Percentiles rank a stretch among this genome's conserved stretches.
phyloP scores from a whole-genome alignment of 2,113 vertebrate species.

The Triplophysa dalaica region DNA sequence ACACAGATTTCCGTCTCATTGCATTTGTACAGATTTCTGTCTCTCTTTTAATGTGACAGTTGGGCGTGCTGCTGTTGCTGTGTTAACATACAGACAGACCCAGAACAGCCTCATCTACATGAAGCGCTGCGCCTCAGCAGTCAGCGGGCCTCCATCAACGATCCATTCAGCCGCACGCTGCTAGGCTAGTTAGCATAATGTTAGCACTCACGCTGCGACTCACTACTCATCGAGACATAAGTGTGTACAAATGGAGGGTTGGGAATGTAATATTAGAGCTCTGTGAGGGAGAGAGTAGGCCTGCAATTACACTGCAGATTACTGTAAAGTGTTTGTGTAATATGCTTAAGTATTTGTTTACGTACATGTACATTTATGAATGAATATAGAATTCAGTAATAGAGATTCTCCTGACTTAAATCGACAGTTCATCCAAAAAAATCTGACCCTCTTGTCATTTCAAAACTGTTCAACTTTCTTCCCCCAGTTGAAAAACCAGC shows the following conservation, averaged over 20 bases:
- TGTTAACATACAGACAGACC: slow-evolving; percentile 14
- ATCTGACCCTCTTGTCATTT: neutral
- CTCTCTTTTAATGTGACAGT: neutral
- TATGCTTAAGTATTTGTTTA: neutral
- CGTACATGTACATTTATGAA: neutral
- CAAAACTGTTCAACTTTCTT: too few relatives aligned
- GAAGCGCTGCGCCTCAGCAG: slow-evolving; percentile 29
- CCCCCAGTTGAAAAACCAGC: too few relatives aligned
- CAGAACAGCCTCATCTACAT: slow-evolving; percentile 50
- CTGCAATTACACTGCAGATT: slow-evolving; percentile 28
- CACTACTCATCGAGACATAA: slow-evolving; percentile 36
- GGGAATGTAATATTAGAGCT: slow-evolving; percentile 46
- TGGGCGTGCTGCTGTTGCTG: neutral
- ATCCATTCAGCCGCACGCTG: slow-evolving; percentile 48
- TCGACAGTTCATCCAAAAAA: neutral
- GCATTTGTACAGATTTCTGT: neutral
- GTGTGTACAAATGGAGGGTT: slow-evolving; percentile 33
- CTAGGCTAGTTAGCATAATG: slow-evolving; percentile 54
- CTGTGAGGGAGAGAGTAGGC: slow-evolving; percentile 19
- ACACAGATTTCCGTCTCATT: neutral
- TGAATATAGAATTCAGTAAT: neutral
- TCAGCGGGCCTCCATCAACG: slow-evolving; percentile 21
- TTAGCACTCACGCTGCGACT: slow-evolving; percentile 47
- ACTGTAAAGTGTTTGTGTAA: slow-evolving; percentile 13
- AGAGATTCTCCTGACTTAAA: slow-evolving; percentile 26